Conservation (phyloP, 2,113 vertebrate species). For the Actinemys pallida region DNA sequence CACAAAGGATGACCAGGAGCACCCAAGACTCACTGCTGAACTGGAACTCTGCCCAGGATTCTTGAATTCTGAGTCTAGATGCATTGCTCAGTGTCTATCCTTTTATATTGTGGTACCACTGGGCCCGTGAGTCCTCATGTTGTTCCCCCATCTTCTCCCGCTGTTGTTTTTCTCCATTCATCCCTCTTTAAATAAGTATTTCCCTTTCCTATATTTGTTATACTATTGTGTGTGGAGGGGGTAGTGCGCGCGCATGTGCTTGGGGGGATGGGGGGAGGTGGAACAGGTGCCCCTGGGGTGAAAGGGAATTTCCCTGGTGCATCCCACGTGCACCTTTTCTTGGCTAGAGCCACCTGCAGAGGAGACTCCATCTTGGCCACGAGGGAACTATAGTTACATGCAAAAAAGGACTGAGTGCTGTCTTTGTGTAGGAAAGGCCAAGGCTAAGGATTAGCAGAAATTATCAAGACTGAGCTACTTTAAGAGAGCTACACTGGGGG, state of each 20-base stretch:
- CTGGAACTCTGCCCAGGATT: background rate
- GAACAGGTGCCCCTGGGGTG: background rate
- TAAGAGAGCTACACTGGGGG: slow-evolving; percentile 17
- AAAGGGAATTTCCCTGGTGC: background rate
- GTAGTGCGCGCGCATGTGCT: background rate
- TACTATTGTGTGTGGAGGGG: background rate
- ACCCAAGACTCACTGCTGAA: background rate
- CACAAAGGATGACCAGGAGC: background rate
- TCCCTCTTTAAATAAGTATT: background rate
- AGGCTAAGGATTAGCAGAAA: background rate
- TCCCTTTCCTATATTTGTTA: background rate
- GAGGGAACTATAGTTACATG: background rate
- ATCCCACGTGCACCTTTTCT: background rate
- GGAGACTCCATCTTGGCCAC: background rate
- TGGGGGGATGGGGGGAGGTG: background rate
- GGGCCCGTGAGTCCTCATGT: background rate
- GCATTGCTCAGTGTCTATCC: background rate
- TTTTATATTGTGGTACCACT: background rate
- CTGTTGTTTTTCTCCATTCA: background rate
- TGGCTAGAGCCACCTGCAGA: too few relatives aligned
- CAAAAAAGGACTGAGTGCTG: background rate
- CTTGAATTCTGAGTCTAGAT: background rate
- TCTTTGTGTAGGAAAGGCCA: slow-evolving; percentile 1
- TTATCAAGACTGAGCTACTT: background rate
- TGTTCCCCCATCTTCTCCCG: background rate